A percentile compares a stretch with the other conserved stretches of the same genome.
These are phyloP conservation scores for Diabrotica balteata DNA, from an alignment of 2,888 invertebrate genomes.

Conservation along the genomic window DNA sequence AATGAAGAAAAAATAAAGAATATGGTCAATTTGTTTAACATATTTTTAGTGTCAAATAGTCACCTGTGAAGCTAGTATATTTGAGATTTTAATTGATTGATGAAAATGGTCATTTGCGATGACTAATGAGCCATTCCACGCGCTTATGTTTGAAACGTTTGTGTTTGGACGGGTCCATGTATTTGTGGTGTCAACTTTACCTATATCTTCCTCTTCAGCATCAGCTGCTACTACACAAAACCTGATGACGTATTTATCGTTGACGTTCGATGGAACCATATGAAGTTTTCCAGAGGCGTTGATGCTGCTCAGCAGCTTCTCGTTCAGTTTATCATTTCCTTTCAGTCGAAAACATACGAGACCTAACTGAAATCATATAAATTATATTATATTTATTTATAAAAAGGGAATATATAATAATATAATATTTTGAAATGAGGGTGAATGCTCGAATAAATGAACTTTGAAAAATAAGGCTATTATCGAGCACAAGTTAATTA, in stretches of 20 bases:
- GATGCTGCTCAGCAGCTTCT: constrained; percentile 88
- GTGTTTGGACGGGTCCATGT: too few species aligned
- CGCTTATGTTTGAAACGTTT: too few species aligned
- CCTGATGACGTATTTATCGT: constrained; percentile 89
- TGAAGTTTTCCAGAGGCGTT: constrained; percentile 95
- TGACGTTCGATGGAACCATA: constrained; percentile 94
- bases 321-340: constrained; percentile 82
- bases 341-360: constrained; percentile 90
- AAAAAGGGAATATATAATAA: neutral
- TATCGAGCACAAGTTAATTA: too few species aligned
- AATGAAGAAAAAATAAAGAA: too few species aligned
- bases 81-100: too few species aligned
- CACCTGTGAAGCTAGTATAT: too few species aligned
- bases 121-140: too few species aligned
- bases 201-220: constrained; percentile 83
- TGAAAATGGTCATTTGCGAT: too few species aligned
- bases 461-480: too few species aligned
- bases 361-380: constrained; percentile 71
- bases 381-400: neutral
- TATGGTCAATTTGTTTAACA: too few species aligned
- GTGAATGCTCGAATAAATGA: neutral
- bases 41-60: too few species aligned
- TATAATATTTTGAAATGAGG: neutral
- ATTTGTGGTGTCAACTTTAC: constrained; percentile 57
- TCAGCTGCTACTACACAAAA: constrained; percentile 94